Base-by-base conservation (phyloP, 2,797 vertebrate species). In the Sus cebifrons region DNA sequence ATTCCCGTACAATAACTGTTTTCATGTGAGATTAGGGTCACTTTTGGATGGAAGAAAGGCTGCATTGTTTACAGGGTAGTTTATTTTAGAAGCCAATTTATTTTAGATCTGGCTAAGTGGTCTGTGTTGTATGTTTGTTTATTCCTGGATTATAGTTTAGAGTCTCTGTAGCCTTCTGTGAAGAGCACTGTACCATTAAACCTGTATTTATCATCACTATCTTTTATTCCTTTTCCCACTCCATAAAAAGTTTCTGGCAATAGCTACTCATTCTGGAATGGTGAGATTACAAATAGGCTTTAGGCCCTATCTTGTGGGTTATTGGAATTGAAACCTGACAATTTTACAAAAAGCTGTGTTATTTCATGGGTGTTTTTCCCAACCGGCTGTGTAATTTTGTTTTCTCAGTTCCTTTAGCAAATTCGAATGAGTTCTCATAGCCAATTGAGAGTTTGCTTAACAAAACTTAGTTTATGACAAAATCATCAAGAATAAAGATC, bases 151-250 rank as follows among this genome's bases (percentile, higher is more conserved):
- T 70, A 49, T 54, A 74, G 86, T 85, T 56, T 86, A 81, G 52
- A 88, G 56, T 75, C 32, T 74, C 79, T 65, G 29, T 62, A 89
- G 86, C 56, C 58, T 73, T 62, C 49, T 83, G n/a, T 87, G 65
- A 96, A 87, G 52, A 94, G 21, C 49, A 89, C 1, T 79, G 52
- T 90, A 86, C 93, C 75, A 95, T 94, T 96, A 97, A 96, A 96
- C 56, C 25, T 71, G 12, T 84, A 25, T 92, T 87, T 96, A 65
- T 84, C 75, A 86, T 58, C 10, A 73, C 18, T 27, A 83, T 62
- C 54, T 62, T 65, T 95, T 68, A 73, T 84, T 91, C 79, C 44
- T 89, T 89, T 89, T 54, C 70, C 25, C 4, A 71, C 1, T n/a
- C 25, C 16, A 60, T 60, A 21, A 70, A 87, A 94, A 81, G 90